Percentiles rank a stretch among this genome's conserved stretches.
Evolutionary conservation across 2,888 invertebrate genomes (phyloP).

Genomic region (Microplitis manilae): DNA sequence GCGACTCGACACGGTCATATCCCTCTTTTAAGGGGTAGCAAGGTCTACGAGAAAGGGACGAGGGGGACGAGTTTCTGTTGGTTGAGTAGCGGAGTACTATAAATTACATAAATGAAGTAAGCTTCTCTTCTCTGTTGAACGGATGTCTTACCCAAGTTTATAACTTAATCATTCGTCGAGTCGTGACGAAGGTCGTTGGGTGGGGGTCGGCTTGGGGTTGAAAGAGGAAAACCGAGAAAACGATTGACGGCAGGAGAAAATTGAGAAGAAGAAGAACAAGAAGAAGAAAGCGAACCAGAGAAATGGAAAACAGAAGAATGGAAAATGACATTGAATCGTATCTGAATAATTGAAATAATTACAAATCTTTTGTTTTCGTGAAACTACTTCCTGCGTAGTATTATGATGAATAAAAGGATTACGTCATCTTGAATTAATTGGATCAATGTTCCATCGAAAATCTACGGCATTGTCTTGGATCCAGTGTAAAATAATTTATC

Average conservation of each 20-base stretch:
- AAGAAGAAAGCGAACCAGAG: constrained; percentile 8
- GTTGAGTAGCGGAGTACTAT: constrained; percentile 60
- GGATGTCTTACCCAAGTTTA: constrained; percentile 64
- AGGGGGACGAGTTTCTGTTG: neutral
- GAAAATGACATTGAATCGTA: constrained; percentile 44
- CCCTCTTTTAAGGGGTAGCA: constrained; percentile 50
- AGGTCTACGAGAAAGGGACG: constrained; percentile 46
- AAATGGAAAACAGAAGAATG: constrained; percentile 25
- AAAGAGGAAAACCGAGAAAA: constrained; percentile 5
- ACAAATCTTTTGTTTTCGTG: constrained; percentile 50
- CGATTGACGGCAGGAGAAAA: constrained; percentile 25
- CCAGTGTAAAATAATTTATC: constrained; percentile 14
- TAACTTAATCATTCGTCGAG: constrained; percentile 61
- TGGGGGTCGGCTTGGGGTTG: constrained; percentile 9
- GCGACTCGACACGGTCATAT: constrained; percentile 54
- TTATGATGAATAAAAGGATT: constrained; percentile 26
- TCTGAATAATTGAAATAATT: constrained; percentile 55
- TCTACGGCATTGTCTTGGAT: constrained; percentile 23
- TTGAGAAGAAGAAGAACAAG: constrained; percentile 22
- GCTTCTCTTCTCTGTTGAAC: constrained; percentile 55
- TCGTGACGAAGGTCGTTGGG: constrained; percentile 19
- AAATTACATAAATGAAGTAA: constrained; percentile 68
- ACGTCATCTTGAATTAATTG: constrained; percentile 48
- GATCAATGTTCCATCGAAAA: constrained; percentile 42
- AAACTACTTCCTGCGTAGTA: constrained; percentile 34